Evolutionary conservation across 2,888 invertebrate genomes (phyloP), one percentile per base, ranked within the genome.

Genomic region (Lomographa bimaculata): DNA sequence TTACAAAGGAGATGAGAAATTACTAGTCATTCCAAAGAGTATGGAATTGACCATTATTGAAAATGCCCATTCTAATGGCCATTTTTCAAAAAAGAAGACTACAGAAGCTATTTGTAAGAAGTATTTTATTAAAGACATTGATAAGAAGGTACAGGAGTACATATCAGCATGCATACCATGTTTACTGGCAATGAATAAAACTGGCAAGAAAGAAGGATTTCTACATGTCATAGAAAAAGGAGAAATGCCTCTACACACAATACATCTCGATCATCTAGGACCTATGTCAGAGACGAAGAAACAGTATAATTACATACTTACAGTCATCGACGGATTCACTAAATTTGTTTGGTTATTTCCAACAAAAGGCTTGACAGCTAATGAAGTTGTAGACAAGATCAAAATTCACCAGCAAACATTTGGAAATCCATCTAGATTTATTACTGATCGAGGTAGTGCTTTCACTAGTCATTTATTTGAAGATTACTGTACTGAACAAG

Each of bases 91-190:
- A 17, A 46, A 26, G 14, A 57, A 55, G 30, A 66, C 46, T 0
- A 50, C 41, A 10, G 57, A 65, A 8, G 1, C 64, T n/a, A 25
- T 71, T 1, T 46, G 35, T 7, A 51, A 51, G 27, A 60, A 67
- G 1, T 71, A 60, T 32, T 66, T 51, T 28, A 64, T 71, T 50
- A 26, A 25, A n/a, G 32, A 48, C 10, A 17, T 60, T 7, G 18
- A 12, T 0, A 49, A 25, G 30, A 57, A 50, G 23, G 18, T 57
- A 6, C 25, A 55, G 2, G 23, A 51, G 1, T 37, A 39, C 8
- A 26, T 56, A 2, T 5, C 27, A 1, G 20, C 37, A 1, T 54
- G 52, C 24, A 40, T 63, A 3, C 53, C 53, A 9, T 65, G 63
- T 14, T 1, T 63, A 3, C 11, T 59, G n/a, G 50, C 53, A 0